Base-by-base conservation (phyloP, 2,888 invertebrate species). In the Eupithecia centaureata region DNA sequence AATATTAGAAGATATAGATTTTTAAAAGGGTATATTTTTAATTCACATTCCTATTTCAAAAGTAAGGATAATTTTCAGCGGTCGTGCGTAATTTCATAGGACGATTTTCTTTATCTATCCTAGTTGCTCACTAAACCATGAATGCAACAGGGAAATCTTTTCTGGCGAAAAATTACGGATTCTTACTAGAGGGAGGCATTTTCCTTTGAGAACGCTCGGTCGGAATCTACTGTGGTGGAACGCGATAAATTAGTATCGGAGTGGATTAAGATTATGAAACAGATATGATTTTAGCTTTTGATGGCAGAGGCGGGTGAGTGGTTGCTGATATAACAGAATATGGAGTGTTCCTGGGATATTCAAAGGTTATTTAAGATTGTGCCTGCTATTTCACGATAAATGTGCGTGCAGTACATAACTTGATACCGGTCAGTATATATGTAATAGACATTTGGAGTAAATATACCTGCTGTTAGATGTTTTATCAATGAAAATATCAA, bases 131-230 rank as follows among this genome's bases (percentile, higher is more conserved):
- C 78, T 78, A 74, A 79, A 76, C 77, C 82, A 78, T 77, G 81
- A 83, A 82, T 82, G 83, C 86, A 81, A 72, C 76, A 64, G 84
- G 83, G 85, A 86, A 86, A 86, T 86, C 82, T 79, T 81, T 82
- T 65, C 61, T 69, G 76, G 75, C 68, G 57, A 61, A 66, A 69
- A 81, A 86, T 84, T 81, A 78, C 77, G 77, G 76, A 83, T 84
- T 84, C 81, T 79, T 78, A 72, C 75, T 76, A 73, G 76, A 76
- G 73, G 77, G 76, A 78, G 78, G 74, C 79, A 77, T 82, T 78
- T 67, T 79, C 84, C 84, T 83, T 59, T 51, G 84, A 81, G 85
- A 73, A 73, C 75, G 74, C 77, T 82, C 76, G 73, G 74, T 68
- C 73, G 70, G 76, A 76, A 73, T 76, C 68, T 75, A 76, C 77